These are phyloP conservation scores for Molothrus aeneus DNA, from an alignment of 2,797 vertebrate species.

Conservation along the genomic window DNA sequence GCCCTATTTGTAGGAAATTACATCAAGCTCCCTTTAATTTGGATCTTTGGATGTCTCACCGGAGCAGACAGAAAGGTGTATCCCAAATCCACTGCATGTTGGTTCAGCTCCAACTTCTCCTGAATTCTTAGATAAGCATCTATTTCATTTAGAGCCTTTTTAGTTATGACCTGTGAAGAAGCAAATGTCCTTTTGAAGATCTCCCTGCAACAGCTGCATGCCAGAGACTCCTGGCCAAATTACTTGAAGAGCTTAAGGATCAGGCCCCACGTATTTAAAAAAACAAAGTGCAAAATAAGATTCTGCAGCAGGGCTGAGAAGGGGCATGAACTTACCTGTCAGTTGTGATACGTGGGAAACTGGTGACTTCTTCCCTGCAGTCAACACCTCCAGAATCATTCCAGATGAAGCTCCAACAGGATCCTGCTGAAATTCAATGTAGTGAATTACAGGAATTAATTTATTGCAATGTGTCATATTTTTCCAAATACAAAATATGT, in stretches of 20 bases:
- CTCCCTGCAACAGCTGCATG: background rate
- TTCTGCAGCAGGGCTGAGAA: background rate
- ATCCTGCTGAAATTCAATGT: fast-evolving
- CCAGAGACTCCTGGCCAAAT: background rate
- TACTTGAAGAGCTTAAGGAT: background rate
- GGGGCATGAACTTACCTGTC: background rate
- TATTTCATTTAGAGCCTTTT: slow-evolving; percentile 16
- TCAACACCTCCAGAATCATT: background rate
- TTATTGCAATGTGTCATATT: fast-evolving
- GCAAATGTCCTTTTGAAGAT: slow-evolving; percentile 52
- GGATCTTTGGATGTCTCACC: background rate
- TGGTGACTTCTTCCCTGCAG: background rate
- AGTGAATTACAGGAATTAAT: background rate
- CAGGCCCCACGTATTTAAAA: background rate
- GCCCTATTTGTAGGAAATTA: background rate
- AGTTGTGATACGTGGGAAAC: fast-evolving
- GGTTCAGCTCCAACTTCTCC: slow-evolving; percentile 22
- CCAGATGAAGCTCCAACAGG: background rate
- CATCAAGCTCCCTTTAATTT: background rate
- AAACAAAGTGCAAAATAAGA: background rate
- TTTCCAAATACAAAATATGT: background rate
- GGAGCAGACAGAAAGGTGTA: background rate
- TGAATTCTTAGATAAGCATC: background rate
- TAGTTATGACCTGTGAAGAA: background rate
- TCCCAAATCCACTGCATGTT: background rate